These are phyloP conservation scores for Caenorhabditis japonica DNA, from an alignment of 2,888 invertebrate genomes.

Conservation along the genomic window DNA sequence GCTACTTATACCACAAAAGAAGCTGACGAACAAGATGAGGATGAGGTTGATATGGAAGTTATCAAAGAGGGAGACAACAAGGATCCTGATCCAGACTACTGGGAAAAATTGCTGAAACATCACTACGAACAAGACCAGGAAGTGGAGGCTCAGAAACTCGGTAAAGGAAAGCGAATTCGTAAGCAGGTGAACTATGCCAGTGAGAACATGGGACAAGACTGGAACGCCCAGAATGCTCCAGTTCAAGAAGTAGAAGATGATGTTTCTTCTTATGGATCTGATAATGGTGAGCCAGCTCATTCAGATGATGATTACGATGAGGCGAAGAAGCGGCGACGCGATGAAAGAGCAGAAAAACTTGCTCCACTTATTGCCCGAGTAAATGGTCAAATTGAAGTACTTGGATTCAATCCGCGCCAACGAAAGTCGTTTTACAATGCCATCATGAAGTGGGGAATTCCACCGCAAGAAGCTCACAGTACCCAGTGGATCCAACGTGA, in stretches of 20 bases:
- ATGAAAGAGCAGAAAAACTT: constrained; percentile 88
- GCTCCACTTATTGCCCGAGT: constrained; percentile 94
- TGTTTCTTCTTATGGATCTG: constrained; percentile 47
- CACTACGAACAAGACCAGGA: constrained; percentile 99
- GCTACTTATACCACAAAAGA: constrained; percentile 88
- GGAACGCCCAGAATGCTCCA: constrained; percentile 59
- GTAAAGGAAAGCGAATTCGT: constrained; percentile 90
- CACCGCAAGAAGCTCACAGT: constrained; percentile 98
- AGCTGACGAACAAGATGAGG: constrained; percentile 86
- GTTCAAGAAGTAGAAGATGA: constrained; percentile 61
- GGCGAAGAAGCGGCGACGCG: constrained; percentile 60
- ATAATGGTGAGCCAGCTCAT: constrained; percentile 83
- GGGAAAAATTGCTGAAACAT: constrained; percentile 96
- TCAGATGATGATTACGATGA: constrained; percentile 88
- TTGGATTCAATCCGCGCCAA: constrained; percentile 98
- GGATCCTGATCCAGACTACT: constrained; percentile 94
- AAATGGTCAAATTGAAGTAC: constrained; percentile 81
- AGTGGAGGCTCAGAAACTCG: constrained; percentile 80
- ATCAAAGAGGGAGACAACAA: constrained; percentile 93
- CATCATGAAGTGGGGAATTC: constrained; percentile 99
- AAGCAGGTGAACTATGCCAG: constrained; percentile 77
- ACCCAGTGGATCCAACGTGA: constrained; percentile 97
- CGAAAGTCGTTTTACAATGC: constrained; percentile 98
- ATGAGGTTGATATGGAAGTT: constrained; percentile 85
- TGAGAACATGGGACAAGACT: constrained; percentile 74